Evolutionary conservation across 1,140 invertebrate genomes (phyloP).

Genomic region (Leguminivora glycinivorella): DNA sequence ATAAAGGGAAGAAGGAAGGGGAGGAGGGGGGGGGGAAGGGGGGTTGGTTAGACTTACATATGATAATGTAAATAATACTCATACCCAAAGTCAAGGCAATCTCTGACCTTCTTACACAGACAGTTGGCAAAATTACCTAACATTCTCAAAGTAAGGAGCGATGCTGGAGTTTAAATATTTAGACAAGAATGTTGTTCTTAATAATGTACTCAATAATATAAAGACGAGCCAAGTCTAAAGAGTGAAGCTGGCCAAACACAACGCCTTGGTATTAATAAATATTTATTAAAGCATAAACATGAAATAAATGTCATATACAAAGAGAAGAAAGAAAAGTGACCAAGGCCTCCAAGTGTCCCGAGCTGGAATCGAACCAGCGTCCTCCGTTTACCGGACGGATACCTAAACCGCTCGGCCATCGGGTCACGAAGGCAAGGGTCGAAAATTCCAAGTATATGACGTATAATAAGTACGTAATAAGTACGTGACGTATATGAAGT

Average conservation of each 20-base stretch:
- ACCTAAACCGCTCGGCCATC: too few species aligned
- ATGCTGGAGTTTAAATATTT: not conserved
- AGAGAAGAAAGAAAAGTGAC: too few species aligned
- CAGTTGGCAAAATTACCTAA: not conserved
- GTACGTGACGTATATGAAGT: too few species aligned
- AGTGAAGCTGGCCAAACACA: not conserved
- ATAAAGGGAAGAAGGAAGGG: too few species aligned
- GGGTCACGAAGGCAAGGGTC: too few species aligned
- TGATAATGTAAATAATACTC: not conserved
- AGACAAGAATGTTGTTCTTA: not conserved
- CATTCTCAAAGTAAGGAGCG: not conserved
- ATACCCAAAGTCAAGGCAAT: constrained; percentile 1
- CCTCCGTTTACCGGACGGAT: too few species aligned
- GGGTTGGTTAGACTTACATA: not conserved
- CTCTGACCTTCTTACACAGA: not conserved
- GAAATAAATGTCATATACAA: too few species aligned
- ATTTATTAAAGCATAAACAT: not conserved
- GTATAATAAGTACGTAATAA: too few species aligned
- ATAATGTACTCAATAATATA: not conserved
- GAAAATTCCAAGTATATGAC: too few species aligned
- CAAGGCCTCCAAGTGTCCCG: too few species aligned
- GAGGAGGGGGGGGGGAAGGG: too few species aligned
- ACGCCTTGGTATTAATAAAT: not conserved
- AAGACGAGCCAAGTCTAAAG: constrained; percentile 4
- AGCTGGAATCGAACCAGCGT: too few species aligned